Evolutionary conservation across 2,888 invertebrate species (phyloP).

Genomic region (Monopis laevigella): DNA sequence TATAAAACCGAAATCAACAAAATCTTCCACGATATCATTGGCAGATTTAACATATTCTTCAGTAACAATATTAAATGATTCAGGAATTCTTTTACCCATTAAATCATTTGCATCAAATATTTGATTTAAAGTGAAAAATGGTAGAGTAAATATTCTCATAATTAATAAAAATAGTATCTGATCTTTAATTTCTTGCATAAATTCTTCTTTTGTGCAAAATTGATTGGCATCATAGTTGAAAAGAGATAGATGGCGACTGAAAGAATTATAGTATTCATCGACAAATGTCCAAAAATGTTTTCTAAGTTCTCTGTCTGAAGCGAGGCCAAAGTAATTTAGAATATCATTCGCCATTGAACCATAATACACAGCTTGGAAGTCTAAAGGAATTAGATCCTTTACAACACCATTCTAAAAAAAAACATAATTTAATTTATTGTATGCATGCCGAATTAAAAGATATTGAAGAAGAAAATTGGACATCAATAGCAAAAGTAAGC

Average conservation of each 20-base stretch:
- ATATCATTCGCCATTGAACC: slow-evolving; percentile 9
- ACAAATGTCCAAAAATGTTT: slow-evolving; percentile 6
- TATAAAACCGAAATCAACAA: slow-evolving; percentile 6
- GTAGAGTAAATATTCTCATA: neutral
- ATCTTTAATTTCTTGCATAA: slow-evolving; percentile 3
- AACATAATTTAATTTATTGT: no score
- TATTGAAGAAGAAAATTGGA: no score
- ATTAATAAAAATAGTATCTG: neutral
- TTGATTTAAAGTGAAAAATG: neutral
- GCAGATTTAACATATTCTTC: neutral
- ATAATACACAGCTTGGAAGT: slow-evolving; percentile 3
- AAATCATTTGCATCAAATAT: neutral
- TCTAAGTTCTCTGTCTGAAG: neutral
- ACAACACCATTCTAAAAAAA: no score
- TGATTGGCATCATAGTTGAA: slow-evolving; percentile 1
- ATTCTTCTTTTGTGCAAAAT: slow-evolving; percentile 9
- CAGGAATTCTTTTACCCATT: neutral
- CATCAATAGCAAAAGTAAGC: no score
- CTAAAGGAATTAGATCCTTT: neutral
- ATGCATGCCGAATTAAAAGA: no score
- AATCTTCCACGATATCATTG: slow-evolving; percentile 3
- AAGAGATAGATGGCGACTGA: neutral
- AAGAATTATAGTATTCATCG: slow-evolving; percentile 5
- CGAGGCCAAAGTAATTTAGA: neutral
- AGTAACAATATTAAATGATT: neutral